Conservation (phyloP, 1,140 invertebrate genomes). For the Calephelis virginiensis region DNA sequence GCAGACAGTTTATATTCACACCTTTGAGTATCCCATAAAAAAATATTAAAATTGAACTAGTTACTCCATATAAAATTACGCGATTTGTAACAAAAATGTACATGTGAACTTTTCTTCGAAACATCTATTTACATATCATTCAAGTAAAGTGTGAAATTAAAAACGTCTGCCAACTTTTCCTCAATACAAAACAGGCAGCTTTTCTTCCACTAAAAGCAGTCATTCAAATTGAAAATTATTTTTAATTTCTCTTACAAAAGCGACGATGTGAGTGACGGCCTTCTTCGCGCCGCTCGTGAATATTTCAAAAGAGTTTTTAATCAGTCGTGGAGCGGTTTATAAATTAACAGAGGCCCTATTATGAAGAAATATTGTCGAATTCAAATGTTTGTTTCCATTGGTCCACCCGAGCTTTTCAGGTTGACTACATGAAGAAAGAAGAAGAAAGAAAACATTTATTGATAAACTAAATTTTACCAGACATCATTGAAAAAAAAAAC, state of each 20-base stretch:
- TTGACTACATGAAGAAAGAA: too few relatives aligned
- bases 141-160: neutral
- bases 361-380: conserved; percentile 68
- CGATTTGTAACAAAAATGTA: too few relatives aligned
- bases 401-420: neutral
- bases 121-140: neutral
- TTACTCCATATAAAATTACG: too few relatives aligned
- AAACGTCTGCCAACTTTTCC: neutral
- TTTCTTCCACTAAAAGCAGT: conserved; percentile 17
- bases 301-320: conserved; percentile 77
- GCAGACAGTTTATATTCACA: too few relatives aligned
- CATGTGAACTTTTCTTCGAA: too few relatives aligned
- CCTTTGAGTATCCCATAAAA: too few relatives aligned
- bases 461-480: too few relatives aligned
- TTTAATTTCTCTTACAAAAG: conserved; percentile 35
- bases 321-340: conserved; percentile 75
- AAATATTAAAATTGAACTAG: too few relatives aligned
- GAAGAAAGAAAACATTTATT: too few relatives aligned
- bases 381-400: conserved; percentile 45
- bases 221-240: conserved; percentile 33
- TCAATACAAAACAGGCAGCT: neutral
- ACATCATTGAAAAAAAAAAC: too few relatives aligned
- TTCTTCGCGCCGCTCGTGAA: conserved; percentile 48
- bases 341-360: conserved; percentile 75
- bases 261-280: conserved; percentile 40